These are phyloP conservation scores for Thaumetopoea pityocampa DNA, from an alignment of 1,140 invertebrate species.

Conservation along the genomic window DNA sequence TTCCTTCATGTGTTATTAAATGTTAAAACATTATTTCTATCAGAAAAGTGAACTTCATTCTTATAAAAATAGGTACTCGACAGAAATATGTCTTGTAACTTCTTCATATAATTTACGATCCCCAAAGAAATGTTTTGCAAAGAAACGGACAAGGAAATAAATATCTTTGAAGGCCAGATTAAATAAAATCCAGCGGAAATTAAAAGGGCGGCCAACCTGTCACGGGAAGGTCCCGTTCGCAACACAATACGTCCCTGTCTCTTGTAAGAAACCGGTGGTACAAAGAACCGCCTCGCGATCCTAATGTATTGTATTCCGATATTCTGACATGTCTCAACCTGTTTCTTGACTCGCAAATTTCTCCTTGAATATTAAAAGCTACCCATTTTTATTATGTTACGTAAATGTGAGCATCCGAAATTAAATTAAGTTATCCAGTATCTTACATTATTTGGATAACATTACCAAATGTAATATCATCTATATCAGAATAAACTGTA, in stretches of 20 bases:
- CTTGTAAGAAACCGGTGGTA: slow-evolving; percentile 8
- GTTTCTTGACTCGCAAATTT: too few relatives aligned
- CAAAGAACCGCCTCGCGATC: slow-evolving; percentile 7
- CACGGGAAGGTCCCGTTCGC: slow-evolving; percentile 10
- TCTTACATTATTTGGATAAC: slow-evolving; percentile 4
- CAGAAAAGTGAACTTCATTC: too few relatives aligned
- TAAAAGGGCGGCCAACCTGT: slow-evolving; percentile 15
- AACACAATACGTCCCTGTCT: slow-evolving; percentile 14
- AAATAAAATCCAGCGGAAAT: slow-evolving; percentile 15
- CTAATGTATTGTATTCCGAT: slow-evolving; percentile 1
- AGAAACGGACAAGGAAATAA: slow-evolving; percentile 6
- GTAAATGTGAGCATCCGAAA: too few relatives aligned
- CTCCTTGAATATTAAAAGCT: too few relatives aligned
- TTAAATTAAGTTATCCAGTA: too few relatives aligned
- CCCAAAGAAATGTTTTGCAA: too few relatives aligned
- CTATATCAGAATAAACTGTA: slow-evolving; percentile 1
- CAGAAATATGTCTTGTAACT: too few relatives aligned
- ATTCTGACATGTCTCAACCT: slow-evolving; percentile 4
- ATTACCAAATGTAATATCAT: slow-evolving; percentile 8
- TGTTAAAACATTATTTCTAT: too few relatives aligned
- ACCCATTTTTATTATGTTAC: too few relatives aligned
- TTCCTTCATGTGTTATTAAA: too few relatives aligned
- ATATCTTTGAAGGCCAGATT: slow-evolving; percentile 10
- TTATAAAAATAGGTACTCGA: too few relatives aligned
- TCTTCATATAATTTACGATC: too few relatives aligned